Base-by-base conservation (phyloP, 2,888 invertebrate species). In the Nysson spinosus region DNA sequence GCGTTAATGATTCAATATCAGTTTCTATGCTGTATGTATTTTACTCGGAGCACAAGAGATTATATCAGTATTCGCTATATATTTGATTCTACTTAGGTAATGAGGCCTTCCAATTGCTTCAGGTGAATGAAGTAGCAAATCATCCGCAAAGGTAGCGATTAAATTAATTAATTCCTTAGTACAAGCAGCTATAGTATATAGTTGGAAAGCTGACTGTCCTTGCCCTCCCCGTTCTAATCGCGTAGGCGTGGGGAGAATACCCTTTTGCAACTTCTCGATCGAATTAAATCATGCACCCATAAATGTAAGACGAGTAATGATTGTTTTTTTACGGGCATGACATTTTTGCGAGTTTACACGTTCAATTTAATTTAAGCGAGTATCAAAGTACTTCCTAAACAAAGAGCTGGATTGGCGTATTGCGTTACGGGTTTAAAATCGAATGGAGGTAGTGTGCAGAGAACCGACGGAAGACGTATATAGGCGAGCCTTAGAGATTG, bases 401-500 rank as follows among this genome's bases (percentile, higher is more conserved):
- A 81, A 82, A 79, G 81, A 68, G 67, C 47, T 68, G 64, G 64
- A 73, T 76, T 69, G 77, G 78, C 67, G 58, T 68, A 60, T 71
- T 69, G 79, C 79, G 64, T 77, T 77, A 77, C 72, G 68, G 69
- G 57, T 74, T 63, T 63, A 75, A 76, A 54, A 66, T 61, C 52
- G 43, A 50, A 72, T 35, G 62, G 42, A 62, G 72, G 63, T 68
- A 66, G 70, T 62, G 54, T 37, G 51, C 43, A 49, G 47, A 52
- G 49, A 67, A 56, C 55, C 65, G 62, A 55, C 58, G 62, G 64
- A 60, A 58, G 57, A 51, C 61, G 71, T 64, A 65, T 69, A 77
- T 63, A 78, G 69, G 72, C 71, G 69, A 79, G 78, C 72, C 66
- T 74, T 71, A 80, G 83, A 83, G 82, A 84, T 83, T 81, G 84